Evolutionary conservation across 2,113 vertebrate genomes (phyloP).

Genomic region (Strigops habroptila): DNA sequence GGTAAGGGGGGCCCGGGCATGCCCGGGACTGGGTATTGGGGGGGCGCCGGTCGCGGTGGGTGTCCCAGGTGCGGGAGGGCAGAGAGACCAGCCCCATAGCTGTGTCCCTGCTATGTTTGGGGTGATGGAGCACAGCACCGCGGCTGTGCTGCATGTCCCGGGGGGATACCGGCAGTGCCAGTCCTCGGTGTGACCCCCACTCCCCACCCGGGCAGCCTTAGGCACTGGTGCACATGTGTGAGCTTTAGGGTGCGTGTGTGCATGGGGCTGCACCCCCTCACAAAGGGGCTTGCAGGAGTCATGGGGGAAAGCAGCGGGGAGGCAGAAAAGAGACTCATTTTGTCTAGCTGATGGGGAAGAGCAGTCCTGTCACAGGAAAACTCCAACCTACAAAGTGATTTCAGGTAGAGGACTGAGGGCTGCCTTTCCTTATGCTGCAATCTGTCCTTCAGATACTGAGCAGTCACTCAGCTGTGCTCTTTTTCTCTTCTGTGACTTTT

Average conservation of each 20-base stretch:
- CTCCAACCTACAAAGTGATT: neutral
- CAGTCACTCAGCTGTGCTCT: neutral
- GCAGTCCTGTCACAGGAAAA: neutral
- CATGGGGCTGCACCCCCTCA: fast-evolving
- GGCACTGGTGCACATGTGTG: fast-evolving
- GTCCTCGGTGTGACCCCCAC: neutral
- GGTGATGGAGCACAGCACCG: neutral
- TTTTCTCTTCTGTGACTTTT: neutral
- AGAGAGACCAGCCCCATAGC: neutral
- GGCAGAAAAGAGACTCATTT: neutral
- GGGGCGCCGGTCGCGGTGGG: neutral
- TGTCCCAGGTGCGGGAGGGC: neutral
- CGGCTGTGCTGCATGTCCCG: neutral
- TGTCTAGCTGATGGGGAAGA: fast-evolving
- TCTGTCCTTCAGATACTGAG: neutral
- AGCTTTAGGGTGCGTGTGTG: fast-evolving
- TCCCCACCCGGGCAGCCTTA: too few species aligned
- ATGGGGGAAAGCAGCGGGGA: too few species aligned
- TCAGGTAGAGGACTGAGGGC: fast-evolving
- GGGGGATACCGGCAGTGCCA: neutral
- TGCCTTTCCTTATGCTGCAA: neutral
- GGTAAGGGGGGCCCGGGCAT: neutral
- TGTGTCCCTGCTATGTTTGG: neutral
- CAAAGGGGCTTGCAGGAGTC: neutral
- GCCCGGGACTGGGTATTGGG: fast-evolving